phyloP scores from a whole-genome alignment of 2,797 vertebrate species.

The Rhincodon typus region DNA sequence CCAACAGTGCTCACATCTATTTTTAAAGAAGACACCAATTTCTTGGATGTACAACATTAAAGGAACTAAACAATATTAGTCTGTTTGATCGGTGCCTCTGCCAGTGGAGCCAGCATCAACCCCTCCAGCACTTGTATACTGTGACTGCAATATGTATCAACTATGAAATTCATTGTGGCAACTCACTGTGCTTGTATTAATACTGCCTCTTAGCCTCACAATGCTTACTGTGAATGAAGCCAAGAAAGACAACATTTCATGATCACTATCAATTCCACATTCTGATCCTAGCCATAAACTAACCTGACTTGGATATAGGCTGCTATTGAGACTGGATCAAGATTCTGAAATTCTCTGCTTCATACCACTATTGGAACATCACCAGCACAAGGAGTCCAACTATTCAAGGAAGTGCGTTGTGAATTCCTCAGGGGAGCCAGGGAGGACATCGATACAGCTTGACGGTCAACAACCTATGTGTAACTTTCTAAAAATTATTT shows the following conservation, averaged over 20 bases:
- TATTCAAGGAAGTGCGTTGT: not conserved
- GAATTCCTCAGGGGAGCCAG: too few relatives aligned
- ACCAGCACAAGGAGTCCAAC: not conserved
- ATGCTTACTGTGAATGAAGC: not conserved
- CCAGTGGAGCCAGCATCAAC: not conserved
- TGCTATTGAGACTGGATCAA: not conserved
- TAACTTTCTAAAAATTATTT: not conserved
- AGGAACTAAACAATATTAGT: not conserved
- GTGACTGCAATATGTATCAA: not conserved
- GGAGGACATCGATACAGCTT: not conserved
- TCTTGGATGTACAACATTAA: not conserved
- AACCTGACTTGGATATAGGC: not conserved
- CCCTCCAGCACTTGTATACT: not conserved
- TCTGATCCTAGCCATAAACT: not conserved
- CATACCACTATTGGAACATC: not conserved
- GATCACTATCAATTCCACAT: not conserved
- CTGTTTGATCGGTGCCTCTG: not conserved
- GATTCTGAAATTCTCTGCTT: not conserved
- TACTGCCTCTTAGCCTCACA: not conserved
- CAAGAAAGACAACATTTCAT: not conserved
- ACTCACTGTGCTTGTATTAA: not conserved
- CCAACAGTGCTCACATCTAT: too few relatives aligned
- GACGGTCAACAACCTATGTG: not conserved
- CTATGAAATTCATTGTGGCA: not conserved
- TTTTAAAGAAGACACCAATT: too few relatives aligned